Evolutionary conservation across 2,113 vertebrate species (phyloP).

Genomic region (Cyphomyrus discorhynchus): DNA sequence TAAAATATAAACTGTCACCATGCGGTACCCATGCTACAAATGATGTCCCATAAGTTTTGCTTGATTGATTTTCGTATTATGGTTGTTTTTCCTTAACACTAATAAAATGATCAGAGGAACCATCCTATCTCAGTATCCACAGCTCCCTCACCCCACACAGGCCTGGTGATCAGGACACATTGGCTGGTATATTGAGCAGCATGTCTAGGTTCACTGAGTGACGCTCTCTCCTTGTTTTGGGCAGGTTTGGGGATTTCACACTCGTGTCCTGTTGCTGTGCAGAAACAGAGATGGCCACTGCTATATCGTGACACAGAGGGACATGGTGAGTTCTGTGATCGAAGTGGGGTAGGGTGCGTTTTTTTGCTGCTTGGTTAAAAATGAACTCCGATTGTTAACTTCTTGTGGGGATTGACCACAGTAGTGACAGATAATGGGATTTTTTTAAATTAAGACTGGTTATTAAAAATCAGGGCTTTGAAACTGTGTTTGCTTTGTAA

Average conservation of each 20-base stretch:
- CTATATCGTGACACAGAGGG: slow-evolving; percentile 49
- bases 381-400: background rate
- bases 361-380: background rate
- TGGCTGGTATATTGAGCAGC: background rate
- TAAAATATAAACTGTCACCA: background rate
- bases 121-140: background rate
- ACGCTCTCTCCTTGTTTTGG: slow-evolving; percentile 5
- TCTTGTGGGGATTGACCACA: background rate
- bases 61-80: background rate
- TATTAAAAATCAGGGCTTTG: background rate
- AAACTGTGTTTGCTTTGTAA: background rate
- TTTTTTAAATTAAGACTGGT: background rate
- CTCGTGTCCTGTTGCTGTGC: slow-evolving; percentile 37
- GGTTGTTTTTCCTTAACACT: background rate
- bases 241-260: slow-evolving; percentile 32
- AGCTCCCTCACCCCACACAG: background rate
- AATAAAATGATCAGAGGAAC: background rate
- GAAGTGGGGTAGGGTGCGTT: no score
- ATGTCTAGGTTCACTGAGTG: slow-evolving; percentile 5
- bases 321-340: slow-evolving; percentile 41
- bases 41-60: background rate
- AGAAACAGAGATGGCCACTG: slow-evolving; percentile 43
- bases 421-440: background rate
- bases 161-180: background rate
- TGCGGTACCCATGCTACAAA: background rate